A percentile compares a stretch with the other conserved stretches of the same genome.
Conservation (phyloP, 2,113 vertebrate species). For the Mobula birostris region DNA sequence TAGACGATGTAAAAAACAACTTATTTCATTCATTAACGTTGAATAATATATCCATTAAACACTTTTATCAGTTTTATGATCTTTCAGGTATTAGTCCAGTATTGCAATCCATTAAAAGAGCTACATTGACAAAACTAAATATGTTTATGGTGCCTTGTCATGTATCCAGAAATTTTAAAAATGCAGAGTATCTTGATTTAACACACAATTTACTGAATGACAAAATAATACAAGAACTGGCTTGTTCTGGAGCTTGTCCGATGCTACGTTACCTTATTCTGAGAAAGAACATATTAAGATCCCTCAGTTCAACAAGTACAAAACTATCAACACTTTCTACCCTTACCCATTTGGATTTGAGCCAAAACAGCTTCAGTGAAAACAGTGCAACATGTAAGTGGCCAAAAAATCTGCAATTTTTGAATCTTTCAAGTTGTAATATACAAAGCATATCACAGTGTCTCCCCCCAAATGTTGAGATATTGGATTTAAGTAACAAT, state of each 20-base stretch:
- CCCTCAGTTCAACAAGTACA: slow-evolving; percentile 44
- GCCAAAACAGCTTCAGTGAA: slow-evolving; percentile 60
- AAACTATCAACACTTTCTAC: slow-evolving; percentile 52
- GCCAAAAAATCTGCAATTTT: slow-evolving; percentile 58
- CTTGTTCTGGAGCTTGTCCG: slow-evolving; percentile 50
- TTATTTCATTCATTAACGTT: slow-evolving; percentile 45
- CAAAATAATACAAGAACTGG: slow-evolving; percentile 47
- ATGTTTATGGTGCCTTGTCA: slow-evolving; percentile 59
- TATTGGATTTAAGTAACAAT: slow-evolving; percentile 77
- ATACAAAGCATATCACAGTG: slow-evolving; percentile 55
- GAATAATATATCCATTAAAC: slow-evolving; percentile 41
- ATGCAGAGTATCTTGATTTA: slow-evolving; percentile 64
- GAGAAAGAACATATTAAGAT: slow-evolving; percentile 58
- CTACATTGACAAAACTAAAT: slow-evolving; percentile 54
- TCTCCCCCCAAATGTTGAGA: slow-evolving; percentile 58
- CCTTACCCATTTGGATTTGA: slow-evolving; percentile 66
- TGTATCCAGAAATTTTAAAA: slow-evolving; percentile 44
- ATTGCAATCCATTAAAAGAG: slow-evolving; percentile 42
- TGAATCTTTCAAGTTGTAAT: slow-evolving; percentile 72
- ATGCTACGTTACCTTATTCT: slow-evolving; percentile 59
- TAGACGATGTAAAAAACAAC: fast-evolving
- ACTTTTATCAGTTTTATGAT: slow-evolving; percentile 47
- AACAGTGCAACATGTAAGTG: slow-evolving; percentile 64
- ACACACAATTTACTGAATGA: slow-evolving; percentile 63
- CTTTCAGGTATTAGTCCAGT: slow-evolving; percentile 33